Base-by-base conservation (phyloP, 2,888 invertebrate species). In the Drosophila picticornis region DNA sequence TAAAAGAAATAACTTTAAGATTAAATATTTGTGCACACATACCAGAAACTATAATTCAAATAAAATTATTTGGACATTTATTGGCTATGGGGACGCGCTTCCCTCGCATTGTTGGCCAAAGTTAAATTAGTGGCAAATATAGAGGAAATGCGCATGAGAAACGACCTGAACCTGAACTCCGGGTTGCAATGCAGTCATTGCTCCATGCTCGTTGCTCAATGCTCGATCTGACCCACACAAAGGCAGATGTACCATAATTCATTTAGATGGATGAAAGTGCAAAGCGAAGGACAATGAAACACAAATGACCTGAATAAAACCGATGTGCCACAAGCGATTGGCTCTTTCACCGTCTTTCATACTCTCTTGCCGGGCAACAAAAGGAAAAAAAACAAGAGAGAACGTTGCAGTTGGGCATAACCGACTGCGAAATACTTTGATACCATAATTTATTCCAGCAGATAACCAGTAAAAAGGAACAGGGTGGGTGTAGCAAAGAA, bases 101-200 rank as follows among this genome's bases (percentile, higher is more conserved):
- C 27, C 27, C 25, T 58, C 60, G 61, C 68, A 77, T 84, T 85
- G 83, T 83, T 80, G 78, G 81, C 67, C 74, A 68, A 65, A 64
- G 73, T 71, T 81, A 85, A 84, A 81, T 79, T 72, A 79, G 76
- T 79, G 83, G 76, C 83, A 81, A 85, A 84, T 83, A 74, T 81
- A 67, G 55, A 63, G 51, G 65, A 82, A 70, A 68, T 64, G 76
- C 53, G 71, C 70, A 82, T 72, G 74, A 83, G 74, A 78, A 85
- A 79, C 67, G 81, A 67, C 64, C 57, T 68, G 70, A 77, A 48
- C 66, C 72, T 57, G 65, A 65, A 79, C 59, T 51, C 32, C 10
- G 9, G 27, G 27, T 25, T 62, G 56, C 46, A 52, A 29, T 59
- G 57, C 71, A 59, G 51, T 52, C 38, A 48, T 36, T 50, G 53